Evolutionary conservation across 2,888 invertebrate genomes (phyloP).

Genomic region (Resseliella maxima): DNA sequence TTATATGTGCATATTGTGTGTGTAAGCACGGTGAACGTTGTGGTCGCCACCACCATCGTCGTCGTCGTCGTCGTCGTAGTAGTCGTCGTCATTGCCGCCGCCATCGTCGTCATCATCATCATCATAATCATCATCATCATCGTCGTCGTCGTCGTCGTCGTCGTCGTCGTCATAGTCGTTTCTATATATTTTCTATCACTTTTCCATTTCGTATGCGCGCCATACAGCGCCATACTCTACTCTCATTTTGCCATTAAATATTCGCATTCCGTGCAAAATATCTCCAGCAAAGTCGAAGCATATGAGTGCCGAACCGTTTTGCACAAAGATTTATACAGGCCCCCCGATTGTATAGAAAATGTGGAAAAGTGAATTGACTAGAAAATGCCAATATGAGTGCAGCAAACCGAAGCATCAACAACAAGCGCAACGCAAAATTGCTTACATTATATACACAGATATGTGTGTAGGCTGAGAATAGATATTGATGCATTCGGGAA

Average conservation of each 20-base stretch:
- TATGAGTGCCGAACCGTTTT: neutral
- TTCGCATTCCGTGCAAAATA: conserved; percentile 42
- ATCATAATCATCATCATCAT: neutral
- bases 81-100: neutral
- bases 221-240: neutral
- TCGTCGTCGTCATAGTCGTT: neutral
- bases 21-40: neutral
- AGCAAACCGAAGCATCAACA: neutral
- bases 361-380: conserved; percentile 48
- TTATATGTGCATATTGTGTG: neutral
- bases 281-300: neutral
- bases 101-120: neutral
- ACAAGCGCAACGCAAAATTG: neutral
- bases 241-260: conserved; percentile 2
- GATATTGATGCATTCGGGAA: no score
- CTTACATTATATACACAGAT: neutral
- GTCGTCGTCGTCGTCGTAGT: neutral
- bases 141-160: neutral
- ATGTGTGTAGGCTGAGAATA: no score
- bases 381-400: conserved; percentile 28
- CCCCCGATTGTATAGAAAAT: conserved; percentile 24
- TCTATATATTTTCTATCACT: conserved; percentile 43
- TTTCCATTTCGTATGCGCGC: conserved; percentile 35
- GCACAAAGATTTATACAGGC: neutral
- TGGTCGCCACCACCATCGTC: neutral